These are phyloP conservation scores for Argentina silus DNA, from an alignment of 2,797 vertebrate genomes.

Conservation along the genomic window DNA sequence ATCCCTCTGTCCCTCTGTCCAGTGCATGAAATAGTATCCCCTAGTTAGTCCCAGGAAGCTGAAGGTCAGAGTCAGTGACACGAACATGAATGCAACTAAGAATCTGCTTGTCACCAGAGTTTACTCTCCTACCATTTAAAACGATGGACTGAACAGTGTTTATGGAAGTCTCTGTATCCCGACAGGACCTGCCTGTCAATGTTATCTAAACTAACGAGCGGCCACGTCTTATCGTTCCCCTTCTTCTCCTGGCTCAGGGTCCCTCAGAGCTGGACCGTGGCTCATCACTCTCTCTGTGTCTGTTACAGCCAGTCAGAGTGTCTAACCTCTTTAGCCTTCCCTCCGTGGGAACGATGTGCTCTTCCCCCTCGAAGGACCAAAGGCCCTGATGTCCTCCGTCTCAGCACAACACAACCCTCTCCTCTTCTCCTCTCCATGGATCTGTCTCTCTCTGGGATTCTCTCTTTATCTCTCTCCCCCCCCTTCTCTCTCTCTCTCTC, in stretches of 20 bases:
- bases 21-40: background rate
- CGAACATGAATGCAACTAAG: slow-evolving; percentile 6
- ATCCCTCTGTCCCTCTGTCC: background rate
- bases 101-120: background rate
- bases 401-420: background rate
- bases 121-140: background rate
- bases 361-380: slow-evolving; percentile 69
- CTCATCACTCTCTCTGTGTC: slow-evolving; percentile 47
- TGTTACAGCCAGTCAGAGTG: slow-evolving; percentile 39
- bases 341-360: slow-evolving; percentile 71
- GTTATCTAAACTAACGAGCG: slow-evolving; percentile 55
- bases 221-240: slow-evolving; percentile 42
- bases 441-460: background rate
- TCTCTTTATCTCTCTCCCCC: background rate
- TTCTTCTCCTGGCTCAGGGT: slow-evolving; percentile 42
- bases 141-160: slow-evolving; percentile 20
- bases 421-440: background rate
- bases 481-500: slow-evolving; percentile 21
- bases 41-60: background rate
- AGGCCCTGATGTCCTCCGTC: slow-evolving; percentile 74
- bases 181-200: slow-evolving; percentile 44
- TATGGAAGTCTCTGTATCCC: slow-evolving; percentile 33
- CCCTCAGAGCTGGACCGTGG: slow-evolving; percentile 27
- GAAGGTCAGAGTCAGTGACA: slow-evolving; percentile 15
- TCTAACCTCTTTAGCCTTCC: slow-evolving; percentile 41